phyloP scores from a whole-genome alignment of 2,797 vertebrate species.

The Iguana delicatissima region DNA sequence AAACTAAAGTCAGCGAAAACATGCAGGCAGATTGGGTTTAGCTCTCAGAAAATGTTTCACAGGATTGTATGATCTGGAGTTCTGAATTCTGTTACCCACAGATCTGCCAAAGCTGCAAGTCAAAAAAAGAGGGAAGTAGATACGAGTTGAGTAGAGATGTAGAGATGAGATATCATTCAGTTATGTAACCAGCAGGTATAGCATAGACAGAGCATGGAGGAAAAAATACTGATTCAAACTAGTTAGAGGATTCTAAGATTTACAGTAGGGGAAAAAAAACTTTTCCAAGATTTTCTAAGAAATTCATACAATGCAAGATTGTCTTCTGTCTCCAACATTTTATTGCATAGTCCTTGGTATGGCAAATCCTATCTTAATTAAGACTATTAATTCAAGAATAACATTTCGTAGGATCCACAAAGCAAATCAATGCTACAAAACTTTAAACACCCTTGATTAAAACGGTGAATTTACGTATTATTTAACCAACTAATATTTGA shows the following conservation, averaged over 20 bases:
- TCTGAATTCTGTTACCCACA: neutral
- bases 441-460: no score
- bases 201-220: no score
- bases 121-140: neutral
- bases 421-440: neutral
- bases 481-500: no score
- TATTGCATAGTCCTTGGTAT: conserved; percentile 23
- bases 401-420: conserved; percentile 20
- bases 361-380: conserved; percentile 40
- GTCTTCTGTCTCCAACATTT: conserved; percentile 3
- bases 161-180: neutral
- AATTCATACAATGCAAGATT: neutral
- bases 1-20: neutral
- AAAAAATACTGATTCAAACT: no score
- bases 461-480: no score
- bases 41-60: neutral
- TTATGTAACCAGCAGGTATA: no score
- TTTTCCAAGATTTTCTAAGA: no score
- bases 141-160: neutral
- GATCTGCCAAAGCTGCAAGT: conserved; percentile 4
- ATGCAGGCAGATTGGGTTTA: neutral
- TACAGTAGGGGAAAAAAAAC: no score
- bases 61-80: neutral
- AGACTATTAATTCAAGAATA: conserved; percentile 30
- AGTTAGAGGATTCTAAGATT: no score